Base-by-base conservation (phyloP, 2,888 invertebrate species). In the Deladenus siricidicola region DNA sequence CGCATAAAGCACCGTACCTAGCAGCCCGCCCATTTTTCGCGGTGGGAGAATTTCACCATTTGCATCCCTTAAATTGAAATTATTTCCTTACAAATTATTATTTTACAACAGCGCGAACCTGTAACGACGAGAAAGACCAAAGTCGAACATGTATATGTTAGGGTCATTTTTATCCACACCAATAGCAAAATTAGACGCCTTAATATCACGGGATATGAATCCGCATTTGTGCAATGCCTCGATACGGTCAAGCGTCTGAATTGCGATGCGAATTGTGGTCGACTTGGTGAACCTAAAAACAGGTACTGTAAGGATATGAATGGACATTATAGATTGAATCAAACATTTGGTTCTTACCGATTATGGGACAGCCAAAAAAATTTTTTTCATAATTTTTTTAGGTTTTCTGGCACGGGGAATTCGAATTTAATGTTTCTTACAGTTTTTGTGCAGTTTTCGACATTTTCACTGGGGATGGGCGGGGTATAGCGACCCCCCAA, bases 101-200 rank as follows among this genome's bases (percentile, higher is more conserved):
- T 42, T n/a, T 30, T 17, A 26, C 17, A n/a, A 6, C 14, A 23
- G 6, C 6, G 61, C 60, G 23, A 34, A 70, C 69, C 56, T 55
- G 56, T 62, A 73, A 21, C 73, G 72, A n/a, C 73, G 48, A 23
- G 74, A 71, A 52, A 74, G 72, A 24, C 74, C 74, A 56, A 73
- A 74, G 64, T 74, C 74, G n/a, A 74, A 66, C 68, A 74, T 74
- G 61, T 69, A 74, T 44, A 74, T 65, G 23, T 60, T 65, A 8
- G 24, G 24, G 24, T 64, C 64, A 28, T 67, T 54, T 4, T 63
- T 54, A 1, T 65, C 72, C 1, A 65, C 57, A 14, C 73, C 74
- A 39, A 73, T 70, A 6, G 73, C 72, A 55, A 75, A 72, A 50
- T 75, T 75, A 0, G 73, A 71, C 4, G 75, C 71, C 60, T 75